These are phyloP conservation scores for Archips xylosteana DNA, from an alignment of 2,888 invertebrate species.

Conservation along the genomic window DNA sequence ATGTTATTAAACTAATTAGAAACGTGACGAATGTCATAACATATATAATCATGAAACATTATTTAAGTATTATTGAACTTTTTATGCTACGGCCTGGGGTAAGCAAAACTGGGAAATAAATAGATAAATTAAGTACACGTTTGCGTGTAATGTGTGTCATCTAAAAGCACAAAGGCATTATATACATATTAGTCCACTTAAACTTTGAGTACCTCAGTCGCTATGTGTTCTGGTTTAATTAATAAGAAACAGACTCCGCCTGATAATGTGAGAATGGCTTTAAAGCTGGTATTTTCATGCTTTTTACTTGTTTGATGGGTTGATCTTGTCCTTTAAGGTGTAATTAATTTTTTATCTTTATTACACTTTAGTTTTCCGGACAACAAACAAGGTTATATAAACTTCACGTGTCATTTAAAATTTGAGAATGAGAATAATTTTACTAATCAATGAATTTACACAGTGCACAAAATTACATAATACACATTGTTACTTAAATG, in stretches of 20 bases:
- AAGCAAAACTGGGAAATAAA: not conserved
- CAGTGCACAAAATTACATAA: too few species aligned
- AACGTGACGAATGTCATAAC: too few species aligned
- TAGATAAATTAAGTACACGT: not conserved
- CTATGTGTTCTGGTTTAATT: slow-evolving; percentile 47
- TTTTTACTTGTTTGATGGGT: not conserved
- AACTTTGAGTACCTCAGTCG: slow-evolving; percentile 20
- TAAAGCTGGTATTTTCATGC: slow-evolving; percentile 6
- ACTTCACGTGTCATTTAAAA: not conserved
- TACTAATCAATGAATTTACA: too few species aligned
- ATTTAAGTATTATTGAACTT: too few species aligned
- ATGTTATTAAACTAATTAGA: too few species aligned
- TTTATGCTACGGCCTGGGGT: too few species aligned
- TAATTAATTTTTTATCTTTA: slow-evolving; percentile 3
- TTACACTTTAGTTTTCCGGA: not conserved
- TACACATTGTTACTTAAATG: too few species aligned
- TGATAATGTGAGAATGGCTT: slow-evolving; percentile 28
- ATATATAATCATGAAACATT: too few species aligned
- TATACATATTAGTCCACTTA: not conserved
- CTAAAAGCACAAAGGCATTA: not conserved
- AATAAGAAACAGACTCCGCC: slow-evolving; percentile 50
- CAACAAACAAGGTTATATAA: not conserved
- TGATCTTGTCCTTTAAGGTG: slow-evolving; percentile 9
- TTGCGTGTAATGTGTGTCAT: not conserved
- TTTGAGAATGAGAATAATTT: not conserved